Evolutionary conservation across 2,888 invertebrate genomes (phyloP).

Genomic region (Euproctis similis): DNA sequence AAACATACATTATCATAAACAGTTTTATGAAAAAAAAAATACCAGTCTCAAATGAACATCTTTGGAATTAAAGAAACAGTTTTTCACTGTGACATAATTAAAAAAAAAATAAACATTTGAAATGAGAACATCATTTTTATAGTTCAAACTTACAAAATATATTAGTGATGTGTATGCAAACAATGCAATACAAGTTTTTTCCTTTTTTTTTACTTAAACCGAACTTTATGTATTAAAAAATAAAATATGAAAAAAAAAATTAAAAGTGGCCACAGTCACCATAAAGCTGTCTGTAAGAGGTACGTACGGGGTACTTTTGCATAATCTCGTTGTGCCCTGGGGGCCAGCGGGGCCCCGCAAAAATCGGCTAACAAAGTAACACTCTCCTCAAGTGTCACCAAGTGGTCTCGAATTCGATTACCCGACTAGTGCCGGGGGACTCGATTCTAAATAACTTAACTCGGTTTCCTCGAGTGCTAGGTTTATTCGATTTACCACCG

Average conservation of each 20-base stretch:
- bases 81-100: too few relatives aligned
- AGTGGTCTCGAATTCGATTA: conserved; percentile 72
- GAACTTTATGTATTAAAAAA: too few relatives aligned
- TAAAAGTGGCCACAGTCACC: conserved; percentile 23
- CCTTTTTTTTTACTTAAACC: too few relatives aligned
- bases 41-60: too few relatives aligned
- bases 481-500: conserved; percentile 63
- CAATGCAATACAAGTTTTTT: too few relatives aligned
- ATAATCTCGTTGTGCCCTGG: conserved; percentile 45
- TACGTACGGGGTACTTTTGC: conserved; percentile 42
- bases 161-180: too few relatives aligned
- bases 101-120: too few relatives aligned
- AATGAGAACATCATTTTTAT: too few relatives aligned
- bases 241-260: conserved; percentile 1
- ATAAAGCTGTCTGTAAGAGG: conserved; percentile 37
- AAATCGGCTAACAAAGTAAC: conserved; percentile 71
- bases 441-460: conserved; percentile 63
- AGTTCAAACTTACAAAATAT: too few relatives aligned
- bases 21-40: too few relatives aligned
- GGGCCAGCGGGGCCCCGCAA: conserved; percentile 37
- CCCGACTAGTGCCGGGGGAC: conserved; percentile 54
- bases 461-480: conserved; percentile 60
- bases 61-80: too few relatives aligned
- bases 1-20: too few relatives aligned
- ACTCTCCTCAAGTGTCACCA: conserved; percentile 59